phyloP scores from a whole-genome alignment of 2,888 invertebrate genomes.

The Loripinus fragilis region DNA sequence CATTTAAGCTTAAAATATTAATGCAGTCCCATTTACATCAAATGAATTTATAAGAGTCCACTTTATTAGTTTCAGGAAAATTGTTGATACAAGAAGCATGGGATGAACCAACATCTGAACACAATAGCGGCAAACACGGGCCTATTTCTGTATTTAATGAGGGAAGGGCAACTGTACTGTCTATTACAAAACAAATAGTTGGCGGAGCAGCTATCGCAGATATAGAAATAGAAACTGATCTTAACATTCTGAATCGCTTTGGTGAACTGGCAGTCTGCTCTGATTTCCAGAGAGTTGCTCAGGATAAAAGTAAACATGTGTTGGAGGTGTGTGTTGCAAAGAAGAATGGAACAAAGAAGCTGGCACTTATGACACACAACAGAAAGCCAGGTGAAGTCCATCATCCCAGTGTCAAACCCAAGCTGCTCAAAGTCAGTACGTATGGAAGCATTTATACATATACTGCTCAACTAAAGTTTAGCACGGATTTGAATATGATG shows the following conservation, averaged over 20 bases:
- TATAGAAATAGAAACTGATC: conserved; percentile 21
- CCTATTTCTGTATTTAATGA: conserved; percentile 60
- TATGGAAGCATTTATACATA: no score
- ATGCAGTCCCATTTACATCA: no score
- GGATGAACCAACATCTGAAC: conserved; percentile 62
- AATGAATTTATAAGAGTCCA: no score
- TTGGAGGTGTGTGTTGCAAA: conserved; percentile 39
- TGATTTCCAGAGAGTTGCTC: conserved; percentile 39
- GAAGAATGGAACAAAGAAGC: conserved; percentile 31
- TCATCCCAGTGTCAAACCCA: conserved; percentile 39
- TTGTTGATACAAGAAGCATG: conserved; percentile 58
- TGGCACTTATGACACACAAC: conserved; percentile 52
- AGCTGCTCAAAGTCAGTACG: conserved; percentile 38
- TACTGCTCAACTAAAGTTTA: no score
- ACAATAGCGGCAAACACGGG: conserved; percentile 57
- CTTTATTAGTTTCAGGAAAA: conserved; percentile 58
- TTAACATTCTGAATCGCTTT: conserved; percentile 32
- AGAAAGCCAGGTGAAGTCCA: conserved; percentile 52
- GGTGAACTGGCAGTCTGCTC: conserved; percentile 62
- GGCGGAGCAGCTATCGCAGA: not conserved
- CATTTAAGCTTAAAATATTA: no score
- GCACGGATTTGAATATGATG: no score
- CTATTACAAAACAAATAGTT: conserved; percentile 39
- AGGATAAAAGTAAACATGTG: not conserved
- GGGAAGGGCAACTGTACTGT: conserved; percentile 58